A percentile compares a stretch with the other conserved stretches of the same genome.
Conservation (phyloP, 2,797 vertebrate genomes). For the Champsocephalus esox region DNA sequence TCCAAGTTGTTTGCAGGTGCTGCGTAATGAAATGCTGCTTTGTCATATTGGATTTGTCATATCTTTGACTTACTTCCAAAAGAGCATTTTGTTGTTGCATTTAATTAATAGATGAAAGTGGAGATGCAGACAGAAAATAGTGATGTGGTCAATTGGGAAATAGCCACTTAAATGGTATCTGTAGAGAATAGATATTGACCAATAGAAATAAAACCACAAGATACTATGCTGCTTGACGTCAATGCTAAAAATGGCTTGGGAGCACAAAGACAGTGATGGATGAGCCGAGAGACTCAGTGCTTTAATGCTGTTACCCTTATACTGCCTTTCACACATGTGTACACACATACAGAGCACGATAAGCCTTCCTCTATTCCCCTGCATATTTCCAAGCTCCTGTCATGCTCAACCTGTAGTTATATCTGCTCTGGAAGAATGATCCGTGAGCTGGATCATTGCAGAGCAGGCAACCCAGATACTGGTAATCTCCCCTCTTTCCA, state of each 20-base stretch:
- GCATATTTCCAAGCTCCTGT: slow-evolving; percentile 40
- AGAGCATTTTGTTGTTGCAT: background rate
- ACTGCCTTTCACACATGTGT: slow-evolving; percentile 58
- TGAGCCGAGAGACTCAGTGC: slow-evolving; percentile 52
- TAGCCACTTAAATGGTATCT: background rate
- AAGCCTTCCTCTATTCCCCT: slow-evolving; percentile 30
- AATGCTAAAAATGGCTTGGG: slow-evolving; percentile 36
- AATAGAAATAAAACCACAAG: background rate
- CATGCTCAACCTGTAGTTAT: slow-evolving; percentile 30
- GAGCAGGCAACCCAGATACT: slow-evolving; percentile 68
- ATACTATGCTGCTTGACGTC: slow-evolving; percentile 21
- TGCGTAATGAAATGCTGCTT: too few species aligned
- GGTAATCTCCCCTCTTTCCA: slow-evolving; percentile 15
- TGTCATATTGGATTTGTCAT: background rate
- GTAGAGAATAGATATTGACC: background rate
- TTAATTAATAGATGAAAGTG: background rate
- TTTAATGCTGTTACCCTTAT: slow-evolving; percentile 61
- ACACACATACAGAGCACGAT: slow-evolving; percentile 21
- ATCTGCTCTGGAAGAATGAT: slow-evolving; percentile 45
- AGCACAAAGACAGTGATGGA: slow-evolving; percentile 51
- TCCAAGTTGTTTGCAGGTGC: background rate
- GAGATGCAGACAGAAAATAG: background rate
- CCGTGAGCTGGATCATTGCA: slow-evolving; percentile 82
- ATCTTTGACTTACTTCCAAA: background rate
- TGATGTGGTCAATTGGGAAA: background rate